A percentile compares a stretch with the other conserved stretches of the same genome.
Conservation (phyloP, 2,888 invertebrate species). For the Agonopterix subpropinquella region DNA sequence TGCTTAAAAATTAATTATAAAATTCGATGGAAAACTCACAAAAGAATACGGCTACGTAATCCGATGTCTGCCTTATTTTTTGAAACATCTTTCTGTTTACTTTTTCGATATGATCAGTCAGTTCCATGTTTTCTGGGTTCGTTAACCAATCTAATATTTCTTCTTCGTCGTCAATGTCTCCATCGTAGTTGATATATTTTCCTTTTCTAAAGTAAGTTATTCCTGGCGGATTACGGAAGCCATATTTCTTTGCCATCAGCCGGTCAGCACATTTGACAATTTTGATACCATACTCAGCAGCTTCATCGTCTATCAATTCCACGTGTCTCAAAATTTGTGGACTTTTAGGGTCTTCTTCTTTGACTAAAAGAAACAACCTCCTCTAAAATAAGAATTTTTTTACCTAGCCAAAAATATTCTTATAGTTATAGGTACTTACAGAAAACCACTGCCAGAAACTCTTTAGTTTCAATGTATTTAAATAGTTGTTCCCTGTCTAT, state of each 20-base stretch:
- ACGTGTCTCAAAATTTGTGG: conserved; percentile 88
- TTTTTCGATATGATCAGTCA: conserved; percentile 93
- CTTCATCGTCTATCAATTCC: conserved; percentile 94
- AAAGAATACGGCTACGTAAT: conserved; percentile 94
- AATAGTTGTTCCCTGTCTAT: conserved; percentile 88
- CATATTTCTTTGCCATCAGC: conserved; percentile 95
- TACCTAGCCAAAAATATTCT: background rate
- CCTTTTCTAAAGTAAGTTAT: conserved; percentile 93
- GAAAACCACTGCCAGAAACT: conserved; percentile 93
- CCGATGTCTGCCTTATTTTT: conserved; percentile 90
- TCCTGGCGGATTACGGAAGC: conserved; percentile 91
- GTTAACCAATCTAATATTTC: conserved; percentile 95
- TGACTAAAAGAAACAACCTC: conserved; percentile 68
- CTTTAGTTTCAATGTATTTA: conserved; percentile 91
- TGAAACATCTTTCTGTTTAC: conserved; percentile 96
- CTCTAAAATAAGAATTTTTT: background rate
- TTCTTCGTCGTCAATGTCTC: conserved; percentile 94
- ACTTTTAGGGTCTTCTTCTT: conserved; percentile 87
- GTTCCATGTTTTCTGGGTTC: conserved; percentile 95
- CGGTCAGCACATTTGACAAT: conserved; percentile 91
- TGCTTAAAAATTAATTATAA: background rate
- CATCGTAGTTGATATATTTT: conserved; percentile 93
- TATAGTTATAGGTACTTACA: conserved; percentile 79
- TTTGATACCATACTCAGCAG: conserved; percentile 92
- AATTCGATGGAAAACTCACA: conserved; percentile 78